Evolutionary conservation across 2,888 invertebrate species (phyloP).

Genomic region (Urechis unicinctus): DNA sequence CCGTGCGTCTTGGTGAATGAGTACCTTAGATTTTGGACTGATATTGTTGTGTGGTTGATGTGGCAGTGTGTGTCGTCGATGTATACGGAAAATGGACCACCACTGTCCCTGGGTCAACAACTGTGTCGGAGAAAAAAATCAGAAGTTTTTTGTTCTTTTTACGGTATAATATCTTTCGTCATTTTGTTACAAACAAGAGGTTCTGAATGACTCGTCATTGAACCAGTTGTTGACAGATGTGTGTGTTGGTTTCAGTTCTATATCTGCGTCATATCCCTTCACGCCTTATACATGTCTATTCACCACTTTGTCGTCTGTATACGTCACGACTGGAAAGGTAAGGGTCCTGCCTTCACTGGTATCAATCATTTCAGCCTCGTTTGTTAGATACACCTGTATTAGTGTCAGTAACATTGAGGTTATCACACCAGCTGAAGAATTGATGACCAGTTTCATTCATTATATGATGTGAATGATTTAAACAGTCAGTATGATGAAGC

Average conservation of each 20-base stretch:
- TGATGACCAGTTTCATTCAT: too few relatives aligned
- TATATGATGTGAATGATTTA: too few relatives aligned
- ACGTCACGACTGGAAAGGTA: constrained; percentile 79
- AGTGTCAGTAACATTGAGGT: too few relatives aligned
- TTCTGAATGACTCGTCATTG: neutral
- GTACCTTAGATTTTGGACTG: too few relatives aligned
- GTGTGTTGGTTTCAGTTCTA: constrained; percentile 90
- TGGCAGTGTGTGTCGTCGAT: constrained; percentile 69
- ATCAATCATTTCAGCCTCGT: too few relatives aligned
- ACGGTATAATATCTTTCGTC: constrained; percentile 37
- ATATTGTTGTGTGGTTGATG: too few relatives aligned
- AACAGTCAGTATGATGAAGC: too few relatives aligned
- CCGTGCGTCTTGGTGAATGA: too few relatives aligned
- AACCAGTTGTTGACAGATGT: too few relatives aligned
- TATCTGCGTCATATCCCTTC: constrained; percentile 91
- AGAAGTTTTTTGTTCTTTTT: constrained; percentile 98
- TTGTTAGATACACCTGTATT: too few relatives aligned
- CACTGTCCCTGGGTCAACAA: constrained; percentile 98
- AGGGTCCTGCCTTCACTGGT: too few relatives aligned
- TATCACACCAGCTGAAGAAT: too few relatives aligned
- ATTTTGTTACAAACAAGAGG: neutral
- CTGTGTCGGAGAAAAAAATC: constrained; percentile 98
- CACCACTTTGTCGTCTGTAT: constrained; percentile 93
- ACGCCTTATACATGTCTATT: constrained; percentile 83
- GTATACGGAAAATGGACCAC: constrained; percentile 78